Percentiles rank a stretch among this genome's conserved stretches.
Evolutionary conservation across 2,797 vertebrate species (phyloP).

Genomic region (Schizopygopsis malacanthus): DNA sequence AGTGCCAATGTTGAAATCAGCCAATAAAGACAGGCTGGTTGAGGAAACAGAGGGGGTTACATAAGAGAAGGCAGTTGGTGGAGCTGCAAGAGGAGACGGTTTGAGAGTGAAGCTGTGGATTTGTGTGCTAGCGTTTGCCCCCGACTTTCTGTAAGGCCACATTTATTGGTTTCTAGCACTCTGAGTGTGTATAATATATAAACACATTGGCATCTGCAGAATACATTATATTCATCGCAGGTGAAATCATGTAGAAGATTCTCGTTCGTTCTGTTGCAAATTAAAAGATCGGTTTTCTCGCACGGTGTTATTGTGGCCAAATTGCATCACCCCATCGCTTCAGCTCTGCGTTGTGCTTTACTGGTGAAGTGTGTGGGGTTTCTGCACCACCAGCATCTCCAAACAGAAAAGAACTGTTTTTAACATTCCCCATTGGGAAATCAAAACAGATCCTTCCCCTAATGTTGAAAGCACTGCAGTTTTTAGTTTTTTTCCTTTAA

Average conservation of each 20-base stretch:
- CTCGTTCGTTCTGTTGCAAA: conserved; percentile 1
- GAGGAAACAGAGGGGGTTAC: conserved; percentile 77
- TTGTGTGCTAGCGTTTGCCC: conserved; percentile 73
- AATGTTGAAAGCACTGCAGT: neutral
- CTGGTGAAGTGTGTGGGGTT: conserved; percentile 2
- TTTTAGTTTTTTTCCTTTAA: neutral
- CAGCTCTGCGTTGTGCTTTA: conserved; percentile 9
- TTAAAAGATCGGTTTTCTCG: neutral
- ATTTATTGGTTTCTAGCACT: conserved; percentile 32
- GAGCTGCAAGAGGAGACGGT: conserved; percentile 70
- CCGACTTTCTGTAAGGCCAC: conserved; percentile 48
- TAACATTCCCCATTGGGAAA: neutral
- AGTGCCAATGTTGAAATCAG: conserved; percentile 74
- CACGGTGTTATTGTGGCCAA: neutral
- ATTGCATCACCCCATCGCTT: neutral
- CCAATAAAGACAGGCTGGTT: conserved; percentile 73
- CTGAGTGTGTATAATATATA: conserved; percentile 28
- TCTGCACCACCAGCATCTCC: conserved; percentile 4
- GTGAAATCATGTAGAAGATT: conserved; percentile 17
- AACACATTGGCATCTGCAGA: conserved; percentile 1
- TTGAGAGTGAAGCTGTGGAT: conserved; percentile 66
- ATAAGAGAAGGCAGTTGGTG: conserved; percentile 81
- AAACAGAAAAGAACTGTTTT: neutral
- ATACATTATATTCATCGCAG: conserved; percentile 1
- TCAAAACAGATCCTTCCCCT: neutral